Percentiles rank a stretch among this genome's conserved stretches.
phyloP scores from a whole-genome alignment of 2,888 invertebrate genomes.

The Nomada lathburiana region DNA sequence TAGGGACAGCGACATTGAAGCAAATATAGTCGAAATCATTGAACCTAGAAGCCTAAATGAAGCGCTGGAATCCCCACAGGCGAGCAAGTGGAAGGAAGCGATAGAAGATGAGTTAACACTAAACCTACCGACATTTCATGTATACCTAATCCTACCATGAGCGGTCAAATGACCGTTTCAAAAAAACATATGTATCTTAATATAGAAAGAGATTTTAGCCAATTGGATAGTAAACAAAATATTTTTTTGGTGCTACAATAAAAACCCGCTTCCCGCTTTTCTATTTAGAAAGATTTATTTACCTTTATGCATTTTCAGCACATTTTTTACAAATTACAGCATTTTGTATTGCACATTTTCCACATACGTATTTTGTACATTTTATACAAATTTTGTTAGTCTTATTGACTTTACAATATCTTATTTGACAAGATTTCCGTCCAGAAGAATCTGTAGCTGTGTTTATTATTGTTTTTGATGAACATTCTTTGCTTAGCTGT shows the following conservation, averaged over 20 bases:
- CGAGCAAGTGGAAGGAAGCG: background rate
- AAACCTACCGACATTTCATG: too few species aligned
- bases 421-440: conserved; percentile 13
- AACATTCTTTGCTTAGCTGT: background rate
- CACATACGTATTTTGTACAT: conserved; percentile 12
- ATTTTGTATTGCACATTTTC: conserved; percentile 5
- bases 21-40: conserved; percentile 13
- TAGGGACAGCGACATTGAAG: background rate
- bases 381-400: conserved; percentile 20
- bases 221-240: conserved; percentile 2
- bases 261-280: background rate
- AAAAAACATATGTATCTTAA: too few species aligned
- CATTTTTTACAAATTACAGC: conserved; percentile 11
- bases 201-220: conserved; percentile 5
- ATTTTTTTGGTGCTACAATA: background rate
- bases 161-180: too few species aligned
- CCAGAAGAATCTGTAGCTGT: conserved; percentile 1
- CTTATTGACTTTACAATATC: conserved; percentile 11
- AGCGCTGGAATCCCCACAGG: background rate
- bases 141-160: too few species aligned
- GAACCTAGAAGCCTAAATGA: conserved; percentile 23
- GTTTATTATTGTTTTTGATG: conserved; percentile 8
- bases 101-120: conserved; percentile 14
- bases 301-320: background rate
- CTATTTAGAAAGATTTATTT: conserved; percentile 5